Evolutionary conservation across 2,888 invertebrate species (phyloP), one percentile per base, ranked within the genome.

Genomic region (Limnephilus marmoratus): DNA sequence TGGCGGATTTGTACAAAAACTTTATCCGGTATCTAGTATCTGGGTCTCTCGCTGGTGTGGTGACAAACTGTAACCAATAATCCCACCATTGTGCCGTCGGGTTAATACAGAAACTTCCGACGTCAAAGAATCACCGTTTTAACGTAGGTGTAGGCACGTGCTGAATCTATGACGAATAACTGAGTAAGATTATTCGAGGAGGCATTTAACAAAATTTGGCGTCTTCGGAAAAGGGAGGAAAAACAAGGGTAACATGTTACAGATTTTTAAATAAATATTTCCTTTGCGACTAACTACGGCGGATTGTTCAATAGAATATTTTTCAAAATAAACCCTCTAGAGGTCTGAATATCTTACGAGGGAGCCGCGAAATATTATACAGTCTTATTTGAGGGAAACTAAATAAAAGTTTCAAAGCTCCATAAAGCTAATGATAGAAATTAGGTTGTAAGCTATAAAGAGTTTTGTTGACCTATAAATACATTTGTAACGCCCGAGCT

Each of bases 11-110:
- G 87, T 87, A 34, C 53, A 87, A 87, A 87, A 87, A 87, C 53
- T 87, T 87, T 87, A 87, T 87, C 87, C 87, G 68, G 87, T 68
- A 49, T 34, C 87, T 53, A 87, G 86, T 86, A 45, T 49, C 86
- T n/a, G 86, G 49, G 85, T 31, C 24, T 31, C 24, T 34, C 34
- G 41, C 41, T 24, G 87, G 87, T 7, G 87, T 53, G 87, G 53
- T 87, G 87, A 87, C 34, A 68, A 87, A 87, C 68, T 87, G 87
- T 87, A 87, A 37, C 87, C 87, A 87, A 87, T 87, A 87, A 87
- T 87, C 87, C 87, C 2, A n/a, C 87, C 68, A 87, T 87, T 87
- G 53, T 87, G 68, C 53, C 11, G 24, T 12, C 68, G 85, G 85
- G 29, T 45, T 41, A 41, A 86, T 45, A 45, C 41, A 37, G n/a